Percentiles rank a stretch among this genome's conserved stretches.
Conservation (phyloP, 2,797 vertebrate species). For the Columba guinea region DNA sequence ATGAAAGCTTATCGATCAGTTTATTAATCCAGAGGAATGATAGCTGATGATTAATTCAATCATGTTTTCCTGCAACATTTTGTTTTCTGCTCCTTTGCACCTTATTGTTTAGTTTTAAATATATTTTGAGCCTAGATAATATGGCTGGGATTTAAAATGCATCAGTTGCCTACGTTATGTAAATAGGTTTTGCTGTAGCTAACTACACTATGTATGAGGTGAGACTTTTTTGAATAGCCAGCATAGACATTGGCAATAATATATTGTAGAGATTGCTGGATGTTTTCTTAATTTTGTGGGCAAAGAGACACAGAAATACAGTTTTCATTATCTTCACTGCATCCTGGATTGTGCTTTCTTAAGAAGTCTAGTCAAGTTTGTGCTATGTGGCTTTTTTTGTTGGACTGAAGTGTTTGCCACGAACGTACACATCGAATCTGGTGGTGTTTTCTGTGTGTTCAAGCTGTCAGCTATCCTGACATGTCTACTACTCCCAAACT, state of each 20-base stretch:
- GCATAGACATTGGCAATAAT: neutral
- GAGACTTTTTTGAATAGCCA: neutral
- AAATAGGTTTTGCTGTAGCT: neutral
- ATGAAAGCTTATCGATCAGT: neutral
- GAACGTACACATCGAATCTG: neutral
- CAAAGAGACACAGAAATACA: neutral
- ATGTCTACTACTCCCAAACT: neutral
- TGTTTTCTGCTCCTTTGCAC: slow-evolving; percentile 1
- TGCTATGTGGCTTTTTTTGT: neutral
- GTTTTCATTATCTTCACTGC: neutral
- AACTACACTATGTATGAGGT: neutral
- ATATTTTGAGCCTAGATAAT: neutral
- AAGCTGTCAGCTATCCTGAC: neutral
- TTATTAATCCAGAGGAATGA: neutral
- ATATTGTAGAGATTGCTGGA: neutral
- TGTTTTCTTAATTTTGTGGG: neutral
- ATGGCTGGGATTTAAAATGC: neutral
- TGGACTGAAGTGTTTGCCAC: neutral
- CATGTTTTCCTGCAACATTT: slow-evolving; percentile 11
- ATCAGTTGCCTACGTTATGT: neutral
- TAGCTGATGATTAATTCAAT: neutral
- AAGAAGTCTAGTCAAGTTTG: neutral
- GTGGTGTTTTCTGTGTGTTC: neutral
- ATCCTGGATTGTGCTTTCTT: neutral
- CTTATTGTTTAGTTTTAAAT: slow-evolving; percentile 7